phyloP scores from a whole-genome alignment of 2,113 vertebrate genomes.

The Saccopteryx leptura region DNA sequence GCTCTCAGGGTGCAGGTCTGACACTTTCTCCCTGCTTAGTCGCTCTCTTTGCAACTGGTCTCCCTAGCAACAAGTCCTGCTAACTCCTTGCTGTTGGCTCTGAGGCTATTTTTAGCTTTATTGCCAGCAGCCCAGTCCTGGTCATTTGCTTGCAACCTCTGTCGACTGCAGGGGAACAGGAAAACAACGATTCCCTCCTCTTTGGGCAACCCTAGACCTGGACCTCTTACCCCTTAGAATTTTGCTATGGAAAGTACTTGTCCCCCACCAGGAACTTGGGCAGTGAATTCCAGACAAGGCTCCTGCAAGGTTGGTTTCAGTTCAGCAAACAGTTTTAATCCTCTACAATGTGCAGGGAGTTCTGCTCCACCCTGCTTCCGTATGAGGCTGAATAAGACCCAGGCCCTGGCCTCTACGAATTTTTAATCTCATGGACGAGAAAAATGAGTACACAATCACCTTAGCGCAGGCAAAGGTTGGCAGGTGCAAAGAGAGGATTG shows the following conservation, averaged over 20 bases:
- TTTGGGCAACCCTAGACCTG: neutral
- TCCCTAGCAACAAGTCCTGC: conserved; percentile 84
- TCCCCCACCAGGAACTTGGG: neutral
- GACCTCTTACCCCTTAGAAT: neutral
- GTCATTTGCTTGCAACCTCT: conserved; percentile 73
- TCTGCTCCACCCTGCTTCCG: neutral
- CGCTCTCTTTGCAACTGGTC: conserved; percentile 69
- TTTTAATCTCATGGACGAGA: neutral
- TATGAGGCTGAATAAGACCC: neutral
- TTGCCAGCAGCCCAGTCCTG: conserved; percentile 70
- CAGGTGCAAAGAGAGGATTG: neutral
- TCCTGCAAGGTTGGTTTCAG: neutral
- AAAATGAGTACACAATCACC: neutral
- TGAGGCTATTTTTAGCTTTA: conserved; percentile 81
- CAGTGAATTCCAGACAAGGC: neutral
- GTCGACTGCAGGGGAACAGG: conserved; percentile 59
- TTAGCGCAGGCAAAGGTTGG: neutral
- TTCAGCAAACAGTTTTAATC: neutral
- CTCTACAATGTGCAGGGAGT: neutral
- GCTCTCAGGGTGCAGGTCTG: neutral
- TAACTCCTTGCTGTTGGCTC: conserved; percentile 72
- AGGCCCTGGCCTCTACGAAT: neutral
- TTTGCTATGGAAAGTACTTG: neutral
- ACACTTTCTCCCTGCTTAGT: conserved; percentile 44
- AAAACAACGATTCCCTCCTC: conserved; percentile 32